Conservation (phyloP, 2,113 vertebrate species). For the Oriolus oriolus region DNA sequence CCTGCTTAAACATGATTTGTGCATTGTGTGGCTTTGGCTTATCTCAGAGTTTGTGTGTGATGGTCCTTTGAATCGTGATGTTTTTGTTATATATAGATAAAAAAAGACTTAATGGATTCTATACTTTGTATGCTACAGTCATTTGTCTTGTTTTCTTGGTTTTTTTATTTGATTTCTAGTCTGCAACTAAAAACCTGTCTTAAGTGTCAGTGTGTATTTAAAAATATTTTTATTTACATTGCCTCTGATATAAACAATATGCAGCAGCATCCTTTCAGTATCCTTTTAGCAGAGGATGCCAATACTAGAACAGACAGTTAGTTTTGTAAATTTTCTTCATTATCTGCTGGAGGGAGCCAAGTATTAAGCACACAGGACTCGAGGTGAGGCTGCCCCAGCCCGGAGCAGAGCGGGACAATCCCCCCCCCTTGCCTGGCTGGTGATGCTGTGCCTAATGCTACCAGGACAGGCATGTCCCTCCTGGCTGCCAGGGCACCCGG, state of each 20-base stretch:
- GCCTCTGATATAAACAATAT: background rate
- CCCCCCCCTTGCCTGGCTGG: accelerated
- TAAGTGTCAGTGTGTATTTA: background rate
- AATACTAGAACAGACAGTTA: background rate
- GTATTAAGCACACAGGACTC: accelerated
- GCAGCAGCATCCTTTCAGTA: background rate
- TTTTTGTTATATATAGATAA: background rate
- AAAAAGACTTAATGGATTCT: background rate
- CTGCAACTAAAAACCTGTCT: background rate
- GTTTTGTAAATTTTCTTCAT: background rate
- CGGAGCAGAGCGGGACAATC: background rate
- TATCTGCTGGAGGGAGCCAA: background rate
- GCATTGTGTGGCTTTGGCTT: background rate
- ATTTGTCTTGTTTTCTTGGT: background rate
- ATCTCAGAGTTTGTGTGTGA: background rate
- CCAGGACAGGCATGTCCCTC: background rate
- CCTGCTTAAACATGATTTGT: background rate
- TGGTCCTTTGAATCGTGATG: background rate
- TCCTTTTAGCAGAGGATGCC: background rate
- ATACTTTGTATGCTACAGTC: background rate
- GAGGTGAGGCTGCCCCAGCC: accelerated
- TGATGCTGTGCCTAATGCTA: accelerated
- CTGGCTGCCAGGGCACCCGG: background rate
- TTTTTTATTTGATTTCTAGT: background rate
- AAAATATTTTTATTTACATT: background rate